Percentiles rank a stretch among this genome's conserved stretches.
These are phyloP conservation scores for Synergus gifuensis DNA, from an alignment of 2,888 invertebrate genomes.

Conservation along the genomic window DNA sequence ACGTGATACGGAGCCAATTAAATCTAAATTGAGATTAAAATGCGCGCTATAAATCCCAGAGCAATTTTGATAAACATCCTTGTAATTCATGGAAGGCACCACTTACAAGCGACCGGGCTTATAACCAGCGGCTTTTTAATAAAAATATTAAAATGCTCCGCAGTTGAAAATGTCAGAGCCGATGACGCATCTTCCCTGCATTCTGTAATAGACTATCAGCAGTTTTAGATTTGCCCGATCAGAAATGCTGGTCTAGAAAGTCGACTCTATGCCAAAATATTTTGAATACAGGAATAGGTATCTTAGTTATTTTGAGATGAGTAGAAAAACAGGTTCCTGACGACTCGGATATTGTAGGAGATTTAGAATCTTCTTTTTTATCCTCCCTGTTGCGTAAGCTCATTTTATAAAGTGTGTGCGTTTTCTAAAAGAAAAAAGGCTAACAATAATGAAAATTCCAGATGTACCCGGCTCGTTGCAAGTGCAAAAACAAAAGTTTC, in stretches of 20 bases:
- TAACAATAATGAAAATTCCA: not conserved
- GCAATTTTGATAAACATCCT: constrained; percentile 56
- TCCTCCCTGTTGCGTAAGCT: constrained; percentile 2
- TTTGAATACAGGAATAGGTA: constrained; percentile 2
- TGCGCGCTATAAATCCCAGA: constrained; percentile 52
- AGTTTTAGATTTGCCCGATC: not conserved
- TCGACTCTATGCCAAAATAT: not conserved
- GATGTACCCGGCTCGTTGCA: not conserved
- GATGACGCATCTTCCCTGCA: not conserved
- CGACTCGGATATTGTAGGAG: not conserved
- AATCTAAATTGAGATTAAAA: constrained; percentile 47
- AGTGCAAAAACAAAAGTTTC: not conserved
- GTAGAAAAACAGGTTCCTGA: constrained; percentile 39
- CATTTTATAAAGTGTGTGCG: constrained; percentile 17
- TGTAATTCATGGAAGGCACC: constrained; percentile 39
- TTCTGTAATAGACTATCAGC: not conserved
- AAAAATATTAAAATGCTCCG: not conserved
- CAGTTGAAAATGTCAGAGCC: constrained; percentile 15
- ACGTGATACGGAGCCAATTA: constrained; percentile 47
- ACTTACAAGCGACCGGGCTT: not conserved
- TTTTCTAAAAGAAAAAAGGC: constrained; percentile 9
- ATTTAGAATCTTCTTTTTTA: constrained; percentile 19
- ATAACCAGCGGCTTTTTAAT: not conserved
- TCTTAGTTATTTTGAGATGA: constrained; percentile 20
- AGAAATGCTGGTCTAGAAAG: not conserved